phyloP scores from a whole-genome alignment of 2,797 vertebrate species.

The Clarias platycephalus region DNA sequence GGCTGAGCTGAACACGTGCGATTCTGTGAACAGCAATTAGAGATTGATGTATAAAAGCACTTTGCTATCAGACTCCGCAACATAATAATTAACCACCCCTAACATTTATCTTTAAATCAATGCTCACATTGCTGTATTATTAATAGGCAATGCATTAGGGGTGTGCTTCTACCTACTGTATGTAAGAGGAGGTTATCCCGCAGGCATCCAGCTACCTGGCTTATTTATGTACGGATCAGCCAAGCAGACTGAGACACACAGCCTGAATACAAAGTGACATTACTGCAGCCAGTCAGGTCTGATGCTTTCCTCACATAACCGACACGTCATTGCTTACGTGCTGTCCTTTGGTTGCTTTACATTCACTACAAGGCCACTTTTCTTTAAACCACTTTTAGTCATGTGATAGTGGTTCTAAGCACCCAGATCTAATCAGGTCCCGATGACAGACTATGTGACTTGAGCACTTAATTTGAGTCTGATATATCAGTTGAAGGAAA shows the following conservation, averaged over 20 bases:
- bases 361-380: neutral
- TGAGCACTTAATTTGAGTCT: neutral
- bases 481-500: neutral
- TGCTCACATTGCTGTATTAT: slow-evolving; percentile 3
- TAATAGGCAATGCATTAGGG: neutral
- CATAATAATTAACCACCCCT: neutral
- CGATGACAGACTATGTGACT: neutral
- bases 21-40: slow-evolving; percentile 47
- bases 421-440: neutral
- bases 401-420: neutral
- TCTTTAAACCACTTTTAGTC: neutral
- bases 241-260: slow-evolving; percentile 23
- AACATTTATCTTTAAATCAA: slow-evolving; percentile 9
- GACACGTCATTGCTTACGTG: neutral
- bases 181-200: slow-evolving; percentile 12
- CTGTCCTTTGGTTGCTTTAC: neutral
- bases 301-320: slow-evolving; percentile 8
- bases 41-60: slow-evolving; percentile 38
- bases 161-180: slow-evolving; percentile 2
- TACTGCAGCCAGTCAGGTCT: slow-evolving; percentile 7
- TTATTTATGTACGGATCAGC: slow-evolving; percentile 37
- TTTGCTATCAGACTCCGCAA: slow-evolving; percentile 4
- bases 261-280: slow-evolving; percentile 43
- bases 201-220: slow-evolving; percentile 18
- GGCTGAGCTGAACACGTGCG: slow-evolving; percentile 36